These are phyloP conservation scores for Cydia pomonella DNA, from an alignment of 1,140 invertebrate genomes.

Conservation along the genomic window DNA sequence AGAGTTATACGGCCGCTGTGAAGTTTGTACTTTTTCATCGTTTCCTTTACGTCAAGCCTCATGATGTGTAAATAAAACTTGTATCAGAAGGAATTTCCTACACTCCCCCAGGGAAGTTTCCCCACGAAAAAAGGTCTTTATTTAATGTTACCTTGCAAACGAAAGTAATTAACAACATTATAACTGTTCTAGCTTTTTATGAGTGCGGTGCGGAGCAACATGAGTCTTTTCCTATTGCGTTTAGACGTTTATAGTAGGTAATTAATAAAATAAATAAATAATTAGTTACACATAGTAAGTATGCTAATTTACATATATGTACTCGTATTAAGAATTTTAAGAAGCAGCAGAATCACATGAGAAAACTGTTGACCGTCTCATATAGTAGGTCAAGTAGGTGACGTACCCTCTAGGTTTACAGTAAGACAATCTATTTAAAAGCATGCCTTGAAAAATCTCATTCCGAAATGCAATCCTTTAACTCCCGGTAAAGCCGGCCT, in stretches of 20 bases:
- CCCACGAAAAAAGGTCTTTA: background rate
- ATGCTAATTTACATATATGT: no score
- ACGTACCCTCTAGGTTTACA: no score
- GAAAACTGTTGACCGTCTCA: background rate
- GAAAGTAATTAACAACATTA: conserved; percentile 29
- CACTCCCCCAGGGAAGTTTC: background rate
- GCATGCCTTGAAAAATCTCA: background rate
- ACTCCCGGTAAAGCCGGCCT: conserved; percentile 1
- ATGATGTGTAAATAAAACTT: background rate
- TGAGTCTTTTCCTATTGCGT: no score
- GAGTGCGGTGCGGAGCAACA: background rate
- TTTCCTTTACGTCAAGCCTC: background rate
- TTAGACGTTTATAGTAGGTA: no score
- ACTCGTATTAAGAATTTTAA: no score
- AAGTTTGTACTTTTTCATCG: background rate
- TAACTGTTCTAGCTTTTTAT: conserved; percentile 17
- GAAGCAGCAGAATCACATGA: no score
- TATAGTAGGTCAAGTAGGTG: background rate
- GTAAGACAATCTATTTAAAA: conserved; percentile 10
- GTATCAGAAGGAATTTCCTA: conserved; percentile 6
- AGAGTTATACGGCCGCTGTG: background rate
- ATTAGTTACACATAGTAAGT: no score
- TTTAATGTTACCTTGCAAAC: conserved; percentile 1
- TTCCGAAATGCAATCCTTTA: conserved; percentile 9
- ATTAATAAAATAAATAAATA: no score